Percentiles rank a stretch among this genome's conserved stretches.
phyloP scores from a whole-genome alignment of 2,113 vertebrate species.

The Hippocampus abdominalis region DNA sequence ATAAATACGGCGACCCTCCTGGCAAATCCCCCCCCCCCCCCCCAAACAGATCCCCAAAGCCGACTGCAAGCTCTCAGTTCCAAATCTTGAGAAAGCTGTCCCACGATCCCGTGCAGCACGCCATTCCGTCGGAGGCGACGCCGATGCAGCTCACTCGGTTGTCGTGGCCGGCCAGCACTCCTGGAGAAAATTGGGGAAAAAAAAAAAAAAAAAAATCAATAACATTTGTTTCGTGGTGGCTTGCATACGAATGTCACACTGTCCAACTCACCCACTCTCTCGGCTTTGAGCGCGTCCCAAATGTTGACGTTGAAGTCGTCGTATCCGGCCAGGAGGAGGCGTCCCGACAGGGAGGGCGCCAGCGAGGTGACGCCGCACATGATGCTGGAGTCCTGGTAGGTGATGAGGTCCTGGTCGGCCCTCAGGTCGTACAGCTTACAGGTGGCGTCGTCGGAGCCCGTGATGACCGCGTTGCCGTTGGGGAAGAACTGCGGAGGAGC shows the following conservation, averaged over 20 bases:
- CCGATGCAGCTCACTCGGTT: slow-evolving; percentile 97
- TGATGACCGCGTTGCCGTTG: slow-evolving; percentile 90
- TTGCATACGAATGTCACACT: not conserved
- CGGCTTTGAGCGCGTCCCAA: slow-evolving; percentile 86
- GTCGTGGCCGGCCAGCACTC: slow-evolving; percentile 91
- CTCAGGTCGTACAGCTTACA: slow-evolving; percentile 92
- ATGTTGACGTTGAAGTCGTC: slow-evolving; percentile 98
- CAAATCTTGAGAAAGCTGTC: slow-evolving; percentile 98
- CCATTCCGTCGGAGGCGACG: slow-evolving; percentile 90
- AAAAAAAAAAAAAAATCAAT: not conserved
- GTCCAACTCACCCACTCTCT: slow-evolving; percentile 80
- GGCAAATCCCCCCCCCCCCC: slow-evolving; percentile 23
- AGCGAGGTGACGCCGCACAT: slow-evolving; percentile 94
- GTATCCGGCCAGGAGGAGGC: slow-evolving; percentile 88
- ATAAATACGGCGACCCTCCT: slow-evolving; percentile 23
- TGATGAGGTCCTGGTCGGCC: slow-evolving; percentile 92
- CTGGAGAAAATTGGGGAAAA: slow-evolving; percentile 64
- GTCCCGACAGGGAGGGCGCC: slow-evolving; percentile 87
- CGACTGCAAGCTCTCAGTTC: slow-evolving; percentile 75
- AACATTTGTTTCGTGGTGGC: not conserved
- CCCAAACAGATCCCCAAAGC: slow-evolving; percentile 8
- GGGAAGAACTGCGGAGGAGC: slow-evolving; percentile 86
- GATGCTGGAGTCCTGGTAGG: slow-evolving; percentile 87
- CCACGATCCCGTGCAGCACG: slow-evolving; percentile 95
- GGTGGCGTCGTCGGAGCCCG: slow-evolving; percentile 89